Base-by-base conservation (phyloP, 2,888 invertebrate species). In the Julus scandinavius region DNA sequence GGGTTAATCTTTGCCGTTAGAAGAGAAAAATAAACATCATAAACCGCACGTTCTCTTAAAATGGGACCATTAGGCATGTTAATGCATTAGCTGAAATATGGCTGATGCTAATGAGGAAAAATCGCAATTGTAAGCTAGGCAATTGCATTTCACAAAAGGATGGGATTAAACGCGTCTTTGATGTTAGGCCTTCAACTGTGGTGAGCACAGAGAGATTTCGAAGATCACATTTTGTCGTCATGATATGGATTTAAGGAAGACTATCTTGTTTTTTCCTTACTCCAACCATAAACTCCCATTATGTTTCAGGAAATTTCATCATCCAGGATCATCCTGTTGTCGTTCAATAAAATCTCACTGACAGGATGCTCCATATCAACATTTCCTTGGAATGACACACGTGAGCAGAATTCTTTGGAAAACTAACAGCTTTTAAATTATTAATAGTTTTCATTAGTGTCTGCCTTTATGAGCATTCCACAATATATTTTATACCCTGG, bases 21-120 rank as follows among this genome's bases (percentile, higher is more conserved):
- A 63, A 63, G n/a, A n/a, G 63, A 63, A 63, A 63, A 63, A 63
- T n/a, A 63, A 63, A 63, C 63, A 63, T n/a, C 63, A n/a, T 63
- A 63, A 63, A 63, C 63, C 63, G n/a, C 63, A 63, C 6, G 15
- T 17, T 6, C 63, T n/a, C 63, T 17, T n/a, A 63, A 63, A 63
- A 63, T 63, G 63, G 63, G n/a, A n/a, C n/a, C 63, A 63, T 63
- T 63, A 63, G 0, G 17, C 17, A n/a, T n/a, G 63, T n/a, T 63
- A n/a, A 63, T 63, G 63, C 63, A n/a, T 63, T 17, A n/a, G 63
- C n/a, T n/a, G 63, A 63, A 63, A 63, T 63, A 63, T 63, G 63
- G n/a, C 63, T n/a, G n/a, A 63, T 63, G 1, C 63, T 63, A 63
- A 63, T 63, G 63, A 63, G 63, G 63, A 63, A 63, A 63, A 63